Conservation (phyloP, 1,140 invertebrate species). For the Meloidogyne exigua region DNA sequence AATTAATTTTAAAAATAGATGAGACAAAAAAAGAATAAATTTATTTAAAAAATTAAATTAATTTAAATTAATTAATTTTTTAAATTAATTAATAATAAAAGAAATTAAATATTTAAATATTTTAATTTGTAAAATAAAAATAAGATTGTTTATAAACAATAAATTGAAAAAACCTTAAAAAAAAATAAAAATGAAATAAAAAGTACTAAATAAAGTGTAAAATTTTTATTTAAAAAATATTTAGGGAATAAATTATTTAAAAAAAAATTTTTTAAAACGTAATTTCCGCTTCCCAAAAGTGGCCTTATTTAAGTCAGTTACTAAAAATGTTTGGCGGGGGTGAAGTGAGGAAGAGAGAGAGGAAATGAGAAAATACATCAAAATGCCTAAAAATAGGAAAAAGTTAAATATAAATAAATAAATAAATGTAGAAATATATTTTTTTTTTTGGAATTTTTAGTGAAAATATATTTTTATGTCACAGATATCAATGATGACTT, state of each 20-base stretch:
- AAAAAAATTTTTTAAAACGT: not conserved
- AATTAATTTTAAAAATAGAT: not conserved
- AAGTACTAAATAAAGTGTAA: not conserved
- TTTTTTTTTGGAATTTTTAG: too few species aligned
- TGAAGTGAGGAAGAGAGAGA: not conserved
- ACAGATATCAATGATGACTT: too few species aligned
- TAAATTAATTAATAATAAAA: not conserved
- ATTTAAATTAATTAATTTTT: not conserved
- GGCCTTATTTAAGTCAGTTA: not conserved
- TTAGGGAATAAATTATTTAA: not conserved
- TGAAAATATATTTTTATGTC: too few species aligned
- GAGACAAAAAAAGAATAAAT: not conserved
- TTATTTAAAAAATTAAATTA: not conserved
- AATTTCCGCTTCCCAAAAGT: not conserved
- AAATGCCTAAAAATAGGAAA: not conserved
- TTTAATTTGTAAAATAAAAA: too few species aligned
- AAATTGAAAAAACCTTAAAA: too few species aligned
- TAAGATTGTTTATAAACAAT: too few species aligned
- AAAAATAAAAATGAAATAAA: not conserved
- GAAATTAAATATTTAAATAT: not conserved
- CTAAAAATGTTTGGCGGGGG: not conserved
- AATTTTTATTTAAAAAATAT: too few species aligned
- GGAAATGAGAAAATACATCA: not conserved
- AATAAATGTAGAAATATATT: too few species aligned
- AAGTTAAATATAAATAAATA: not conserved